Evolutionary conservation across 1,140 invertebrate genomes (phyloP).

Genomic region (Sycophaga agraensis): DNA sequence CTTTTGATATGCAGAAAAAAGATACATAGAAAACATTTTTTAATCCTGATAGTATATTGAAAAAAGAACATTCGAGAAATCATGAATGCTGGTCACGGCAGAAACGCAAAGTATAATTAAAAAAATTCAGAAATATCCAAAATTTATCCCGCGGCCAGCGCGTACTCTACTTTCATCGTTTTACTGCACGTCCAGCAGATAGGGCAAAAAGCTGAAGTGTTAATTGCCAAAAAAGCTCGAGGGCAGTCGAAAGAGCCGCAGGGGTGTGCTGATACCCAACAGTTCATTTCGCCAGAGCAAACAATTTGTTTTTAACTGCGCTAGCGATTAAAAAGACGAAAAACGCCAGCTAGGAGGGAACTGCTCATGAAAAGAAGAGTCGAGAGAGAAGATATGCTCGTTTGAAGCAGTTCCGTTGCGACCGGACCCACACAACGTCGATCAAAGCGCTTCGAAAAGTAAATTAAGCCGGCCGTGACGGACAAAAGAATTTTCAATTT

Average conservation of each 20-base stretch:
- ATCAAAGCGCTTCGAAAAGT: conserved; percentile 18
- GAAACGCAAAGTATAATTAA: too few relatives aligned
- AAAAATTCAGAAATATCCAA: too few relatives aligned
- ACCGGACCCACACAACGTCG: neutral
- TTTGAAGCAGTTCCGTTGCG: conserved; percentile 10
- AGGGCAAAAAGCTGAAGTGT: too few relatives aligned
- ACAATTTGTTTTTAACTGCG: conserved; percentile 7
- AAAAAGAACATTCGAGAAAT: too few relatives aligned
- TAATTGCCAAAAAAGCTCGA: neutral
- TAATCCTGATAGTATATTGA: too few relatives aligned
- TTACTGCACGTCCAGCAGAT: too few relatives aligned
- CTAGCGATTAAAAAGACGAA: neutral
- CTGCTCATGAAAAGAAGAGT: neutral
- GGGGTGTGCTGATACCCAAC: neutral
- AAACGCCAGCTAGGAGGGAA: too few relatives aligned
- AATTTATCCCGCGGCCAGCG: too few relatives aligned
- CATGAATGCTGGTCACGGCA: too few relatives aligned
- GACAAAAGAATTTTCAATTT: conserved; percentile 23
- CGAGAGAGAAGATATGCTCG: neutral
- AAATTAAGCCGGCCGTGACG: neutral
- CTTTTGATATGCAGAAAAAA: too few relatives aligned
- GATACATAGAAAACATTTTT: too few relatives aligned
- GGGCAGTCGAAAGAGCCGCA: neutral
- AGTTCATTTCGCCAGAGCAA: conserved; percentile 9
- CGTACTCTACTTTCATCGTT: too few relatives aligned